Evolutionary conservation across 1,140 invertebrate genomes (phyloP), one percentile per base, ranked within the genome.

Genomic region (Oscheius sp.): DNA sequence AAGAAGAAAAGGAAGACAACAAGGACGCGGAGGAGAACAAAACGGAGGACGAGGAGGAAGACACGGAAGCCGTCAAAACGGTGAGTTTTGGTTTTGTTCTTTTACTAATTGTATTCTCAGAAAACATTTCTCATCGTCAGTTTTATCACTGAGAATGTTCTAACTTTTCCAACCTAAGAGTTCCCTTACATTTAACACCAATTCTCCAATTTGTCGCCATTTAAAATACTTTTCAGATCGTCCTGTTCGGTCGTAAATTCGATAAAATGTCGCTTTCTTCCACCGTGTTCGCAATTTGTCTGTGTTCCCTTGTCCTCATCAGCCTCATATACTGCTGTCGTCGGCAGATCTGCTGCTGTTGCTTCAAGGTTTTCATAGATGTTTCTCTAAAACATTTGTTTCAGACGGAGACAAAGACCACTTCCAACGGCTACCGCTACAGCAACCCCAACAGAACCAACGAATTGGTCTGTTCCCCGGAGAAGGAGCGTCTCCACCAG

Each of bases 341-440:
- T 3, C 29, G 32, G 15, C n/a, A n/a, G n/a, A n/a, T n/a, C n/a
- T 68, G 66, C 46, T 68, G 66, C 46, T 31, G 66, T 34, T n/a
- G n/a, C n/a, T n/a, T n/a, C n/a, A n/a, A n/a, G n/a, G n/a, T n/a
- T n/a, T n/a, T n/a, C n/a, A n/a, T n/a, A n/a, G n/a, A n/a, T n/a
- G n/a, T n/a, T n/a, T n/a, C n/a, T n/a, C n/a, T n/a, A n/a, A n/a
- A n/a, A n/a, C n/a, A n/a, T n/a, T n/a, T n/a, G n/a, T n/a, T n/a
- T n/a, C 63, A 68, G 46, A 15, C 49, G 46, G 28, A 68, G 46
- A 46, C 63, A 3, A 68, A 46, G 34, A 68, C 46, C 23, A 68
- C 66, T 3, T 28, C 45, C 46, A 68, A 68, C 46, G 66, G 66
- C 52, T 68, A 68, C 66, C 49, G 49, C 49, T 55, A 55, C 23